Evolutionary conservation across 2,888 invertebrate genomes (phyloP), one percentile per base, ranked within the genome.

Genomic region (Panorpa germanica): DNA sequence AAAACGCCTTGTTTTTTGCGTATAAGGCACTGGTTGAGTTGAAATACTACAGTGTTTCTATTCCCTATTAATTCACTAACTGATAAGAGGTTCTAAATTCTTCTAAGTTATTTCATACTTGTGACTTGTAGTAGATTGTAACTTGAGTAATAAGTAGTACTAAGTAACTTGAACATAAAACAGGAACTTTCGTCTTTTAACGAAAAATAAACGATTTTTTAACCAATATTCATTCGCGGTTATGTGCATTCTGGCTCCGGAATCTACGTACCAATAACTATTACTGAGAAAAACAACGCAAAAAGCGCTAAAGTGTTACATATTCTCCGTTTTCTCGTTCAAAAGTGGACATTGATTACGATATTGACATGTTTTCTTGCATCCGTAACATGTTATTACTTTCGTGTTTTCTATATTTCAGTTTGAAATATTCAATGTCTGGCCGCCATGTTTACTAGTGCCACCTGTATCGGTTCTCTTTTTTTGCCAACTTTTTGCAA

Each of bases 231-330:
- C 20, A 20, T 32, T 33, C 9, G 32, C 31, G 7, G 33, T 34
- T 27, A 45, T 35, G 36, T 45, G 42, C 19, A 35, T 28, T 28
- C 41, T 43, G 12, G 43, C 43, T 5, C 43, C 45, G 5, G 40
- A 40, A 30, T 46, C 44, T 2, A 44, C 22, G 23, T 44, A 46
- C 38, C 40, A 46, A 21, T 43, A 41, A n/a, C 27, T 26, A 11
- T 37, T 40, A n/a, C 33, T 42, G 12, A 38, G 29, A 34, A 40
- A 40, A 29, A 40, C 41, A 15, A 37, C 43, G 37, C 35, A 41
- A 34, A 45, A 44, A 13, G 37, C 40, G 28, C 38, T 40, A n/a
- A 29, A 29, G 12, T 34, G 31, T 28, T 35, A 33, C 5, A 17
- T 22, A 8, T 35, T 29, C 19, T 20, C 9, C 18, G n/a, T 13